Percentiles rank a stretch among this genome's conserved stretches.
These are phyloP conservation scores for Apocrypta bakeri DNA, from an alignment of 1,140 invertebrate genomes.

Conservation along the genomic window DNA sequence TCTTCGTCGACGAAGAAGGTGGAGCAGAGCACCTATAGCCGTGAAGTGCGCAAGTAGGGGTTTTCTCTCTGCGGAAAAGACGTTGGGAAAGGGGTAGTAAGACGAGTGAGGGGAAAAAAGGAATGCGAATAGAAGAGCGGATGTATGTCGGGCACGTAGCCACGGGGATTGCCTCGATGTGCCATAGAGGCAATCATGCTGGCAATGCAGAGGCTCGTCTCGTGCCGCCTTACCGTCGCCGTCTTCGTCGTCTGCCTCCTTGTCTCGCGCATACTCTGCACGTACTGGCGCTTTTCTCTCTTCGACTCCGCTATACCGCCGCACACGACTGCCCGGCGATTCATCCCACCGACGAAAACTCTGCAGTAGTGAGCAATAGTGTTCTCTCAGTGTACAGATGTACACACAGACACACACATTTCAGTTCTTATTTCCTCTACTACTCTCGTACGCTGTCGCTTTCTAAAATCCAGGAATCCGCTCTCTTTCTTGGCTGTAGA, in stretches of 20 bases:
- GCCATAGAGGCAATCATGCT: conserved; percentile 75
- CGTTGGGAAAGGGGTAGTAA: conserved; percentile 52
- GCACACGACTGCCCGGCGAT: background rate
- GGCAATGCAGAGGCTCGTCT: conserved; percentile 74
- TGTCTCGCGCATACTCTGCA: conserved; percentile 31
- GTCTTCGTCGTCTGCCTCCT: conserved; percentile 55
- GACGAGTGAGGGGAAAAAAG: conserved; percentile 62
- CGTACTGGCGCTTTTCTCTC: conserved; percentile 33
- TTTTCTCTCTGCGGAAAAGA: conserved; percentile 55
- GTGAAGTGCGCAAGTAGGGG: background rate
- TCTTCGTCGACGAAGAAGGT: conserved; percentile 10
- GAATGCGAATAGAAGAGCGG: conserved; percentile 58
- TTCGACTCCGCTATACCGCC: conserved; percentile 26
- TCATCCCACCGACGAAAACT: conserved; percentile 20
- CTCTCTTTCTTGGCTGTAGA: conserved; percentile 1
- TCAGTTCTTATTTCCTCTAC: conserved; percentile 39
- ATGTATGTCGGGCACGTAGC: conserved; percentile 75
- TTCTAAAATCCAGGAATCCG: conserved; percentile 62
- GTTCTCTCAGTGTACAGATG: background rate
- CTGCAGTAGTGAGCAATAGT: background rate
- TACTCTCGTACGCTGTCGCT: conserved; percentile 44
- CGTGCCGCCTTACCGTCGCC: conserved; percentile 67
- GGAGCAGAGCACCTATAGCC: background rate
- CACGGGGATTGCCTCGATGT: conserved; percentile 75
- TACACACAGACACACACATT: conserved; percentile 5